These are phyloP conservation scores for Apamea sordens DNA, from an alignment of 2,888 invertebrate species.

Conservation along the genomic window DNA sequence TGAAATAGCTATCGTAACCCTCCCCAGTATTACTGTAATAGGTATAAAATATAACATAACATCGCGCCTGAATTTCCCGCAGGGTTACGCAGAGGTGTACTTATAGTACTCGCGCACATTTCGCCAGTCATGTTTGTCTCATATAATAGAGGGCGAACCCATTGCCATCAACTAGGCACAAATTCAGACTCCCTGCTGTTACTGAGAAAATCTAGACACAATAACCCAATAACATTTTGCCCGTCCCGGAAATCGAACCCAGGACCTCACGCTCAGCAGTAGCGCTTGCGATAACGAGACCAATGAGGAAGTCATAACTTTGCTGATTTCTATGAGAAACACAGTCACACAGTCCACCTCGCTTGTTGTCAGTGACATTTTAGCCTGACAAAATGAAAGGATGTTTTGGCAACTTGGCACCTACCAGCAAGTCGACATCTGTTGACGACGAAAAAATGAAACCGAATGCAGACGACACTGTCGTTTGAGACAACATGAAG, in stretches of 20 bases:
- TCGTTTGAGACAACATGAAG: not conserved
- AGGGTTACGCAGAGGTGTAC: not conserved
- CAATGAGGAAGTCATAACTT: not conserved
- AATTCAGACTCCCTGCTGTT: not conserved
- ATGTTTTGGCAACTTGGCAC: constrained; percentile 17
- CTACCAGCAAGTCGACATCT: not conserved
- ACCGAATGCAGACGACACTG: not conserved
- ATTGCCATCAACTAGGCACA: not conserved
- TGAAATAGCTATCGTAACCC: not conserved
- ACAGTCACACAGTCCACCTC: too few species aligned
- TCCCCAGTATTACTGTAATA: not conserved
- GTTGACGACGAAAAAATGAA: not conserved
- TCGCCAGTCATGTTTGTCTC: not conserved
- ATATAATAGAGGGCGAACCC: not conserved
- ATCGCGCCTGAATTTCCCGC: not conserved
- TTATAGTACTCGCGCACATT: not conserved
- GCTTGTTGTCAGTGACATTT: not conserved
- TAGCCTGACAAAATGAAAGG: not conserved
- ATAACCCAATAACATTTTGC: not conserved
- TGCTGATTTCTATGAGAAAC: not conserved
- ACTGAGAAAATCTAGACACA: not conserved
- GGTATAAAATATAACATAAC: not conserved
- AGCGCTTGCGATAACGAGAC: not conserved
- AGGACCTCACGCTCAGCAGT: not conserved
- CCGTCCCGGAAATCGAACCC: not conserved